Percentiles rank a stretch among this genome's conserved stretches.
These are phyloP conservation scores for Tortricodes alternella DNA, from an alignment of 2,888 invertebrate species.

Conservation along the genomic window DNA sequence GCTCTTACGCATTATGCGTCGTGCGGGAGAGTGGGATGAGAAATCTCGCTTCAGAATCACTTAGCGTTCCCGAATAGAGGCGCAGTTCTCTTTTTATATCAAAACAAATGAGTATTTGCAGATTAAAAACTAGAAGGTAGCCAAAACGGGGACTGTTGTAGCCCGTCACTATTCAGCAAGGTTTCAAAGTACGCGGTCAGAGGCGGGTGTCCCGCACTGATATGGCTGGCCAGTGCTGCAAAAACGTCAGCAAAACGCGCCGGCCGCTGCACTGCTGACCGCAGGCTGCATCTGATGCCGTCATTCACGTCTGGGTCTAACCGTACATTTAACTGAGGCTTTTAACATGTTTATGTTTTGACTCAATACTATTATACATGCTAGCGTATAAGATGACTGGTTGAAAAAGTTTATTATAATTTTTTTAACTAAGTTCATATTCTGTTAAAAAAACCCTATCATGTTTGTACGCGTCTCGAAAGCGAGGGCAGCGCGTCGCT, in stretches of 20 bases:
- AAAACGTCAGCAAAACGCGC: constrained; percentile 65
- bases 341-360: no score
- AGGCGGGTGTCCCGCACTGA: constrained; percentile 37
- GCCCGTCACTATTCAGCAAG: constrained; percentile 10
- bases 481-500: constrained; percentile 40
- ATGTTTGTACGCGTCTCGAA: constrained; percentile 17
- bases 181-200: constrained; percentile 36
- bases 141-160: background rate
- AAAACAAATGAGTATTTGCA: background rate
- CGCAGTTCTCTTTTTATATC: no score
- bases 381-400: no score
- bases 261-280: constrained; percentile 57
- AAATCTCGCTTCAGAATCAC: no score
- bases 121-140: background rate
- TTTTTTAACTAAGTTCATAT: no score
- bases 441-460: constrained; percentile 28
- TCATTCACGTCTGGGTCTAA: constrained; percentile 26
- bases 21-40: no score
- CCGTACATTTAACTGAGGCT: constrained; percentile 5
- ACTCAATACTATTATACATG: no score
- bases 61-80: no score
- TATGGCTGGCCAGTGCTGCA: constrained; percentile 47
- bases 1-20: no score
- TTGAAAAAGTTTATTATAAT: no score
- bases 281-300: constrained; percentile 61